These are phyloP conservation scores for Oreochromis aureus DNA, from an alignment of 2,113 vertebrate genomes.

Conservation along the genomic window DNA sequence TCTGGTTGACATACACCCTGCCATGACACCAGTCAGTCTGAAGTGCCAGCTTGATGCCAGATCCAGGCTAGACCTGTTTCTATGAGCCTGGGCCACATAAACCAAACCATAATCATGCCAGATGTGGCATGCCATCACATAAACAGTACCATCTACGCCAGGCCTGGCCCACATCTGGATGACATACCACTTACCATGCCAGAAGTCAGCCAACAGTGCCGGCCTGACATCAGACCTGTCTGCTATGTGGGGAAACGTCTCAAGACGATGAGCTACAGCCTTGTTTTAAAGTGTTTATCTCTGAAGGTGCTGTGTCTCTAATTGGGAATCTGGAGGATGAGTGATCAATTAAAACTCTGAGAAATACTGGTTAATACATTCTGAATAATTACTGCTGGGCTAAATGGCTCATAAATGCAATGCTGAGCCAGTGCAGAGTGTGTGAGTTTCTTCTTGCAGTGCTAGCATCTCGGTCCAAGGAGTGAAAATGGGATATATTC, in stretches of 20 bases:
- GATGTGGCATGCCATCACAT: background rate
- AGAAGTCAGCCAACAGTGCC: background rate
- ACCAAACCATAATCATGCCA: too few species aligned
- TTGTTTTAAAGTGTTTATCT: background rate
- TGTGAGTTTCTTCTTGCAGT: background rate
- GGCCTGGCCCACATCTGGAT: background rate
- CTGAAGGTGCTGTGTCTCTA: background rate
- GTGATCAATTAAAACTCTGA: background rate
- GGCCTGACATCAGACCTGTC: accelerated
- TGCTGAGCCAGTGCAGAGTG: background rate
- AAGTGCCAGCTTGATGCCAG: too few species aligned
- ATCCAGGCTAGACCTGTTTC: too few species aligned
- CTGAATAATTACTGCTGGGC: background rate
- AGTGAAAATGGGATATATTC: background rate
- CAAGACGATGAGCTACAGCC: background rate
- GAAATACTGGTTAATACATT: background rate
- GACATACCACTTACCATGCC: accelerated
- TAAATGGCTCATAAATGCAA: background rate
- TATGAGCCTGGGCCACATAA: too few species aligned
- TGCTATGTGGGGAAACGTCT: background rate
- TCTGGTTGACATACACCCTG: too few species aligned
- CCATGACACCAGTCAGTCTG: too few species aligned
- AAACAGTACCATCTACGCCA: background rate
- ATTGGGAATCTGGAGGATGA: background rate
- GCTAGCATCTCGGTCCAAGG: background rate